phyloP scores from a whole-genome alignment of 2,888 invertebrate species.

The Drosophila tripunctata region DNA sequence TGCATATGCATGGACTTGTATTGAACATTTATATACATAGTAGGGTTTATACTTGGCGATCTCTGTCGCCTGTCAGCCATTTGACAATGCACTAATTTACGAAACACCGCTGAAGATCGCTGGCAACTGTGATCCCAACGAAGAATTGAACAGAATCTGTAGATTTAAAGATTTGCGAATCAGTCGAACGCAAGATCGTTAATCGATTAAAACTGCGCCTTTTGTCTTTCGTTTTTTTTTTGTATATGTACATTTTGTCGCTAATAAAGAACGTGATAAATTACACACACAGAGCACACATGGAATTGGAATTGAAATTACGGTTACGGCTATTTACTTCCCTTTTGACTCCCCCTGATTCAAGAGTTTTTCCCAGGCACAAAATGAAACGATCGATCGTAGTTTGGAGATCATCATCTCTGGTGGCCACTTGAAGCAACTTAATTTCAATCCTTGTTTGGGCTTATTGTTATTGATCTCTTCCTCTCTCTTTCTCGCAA shows the following conservation, averaged over 20 bases:
- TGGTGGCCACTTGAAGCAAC: conserved; percentile 72
- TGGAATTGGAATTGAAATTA: conserved; percentile 57
- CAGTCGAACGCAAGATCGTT: conserved; percentile 43
- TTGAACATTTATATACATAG: conserved; percentile 10
- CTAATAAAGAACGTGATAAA: conserved; percentile 81
- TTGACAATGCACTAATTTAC: conserved; percentile 77
- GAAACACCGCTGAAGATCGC: conserved; percentile 63
- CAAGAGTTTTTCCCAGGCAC: conserved; percentile 2
- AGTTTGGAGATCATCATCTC: conserved; percentile 24
- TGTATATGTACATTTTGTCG: too few species aligned
- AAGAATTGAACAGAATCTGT: background rate
- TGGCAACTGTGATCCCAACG: background rate
- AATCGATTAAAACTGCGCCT: conserved; percentile 78
- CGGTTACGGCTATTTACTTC: background rate
- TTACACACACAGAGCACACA: conserved; percentile 56
- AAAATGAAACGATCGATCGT: conserved; percentile 11
- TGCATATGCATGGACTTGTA: conserved; percentile 22
- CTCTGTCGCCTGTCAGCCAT: conserved; percentile 44
- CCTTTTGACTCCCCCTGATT: background rate
- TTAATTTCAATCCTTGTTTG: conserved; percentile 68
- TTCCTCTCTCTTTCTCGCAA: background rate
- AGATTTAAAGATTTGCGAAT: background rate
- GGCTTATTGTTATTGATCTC: conserved; percentile 66
- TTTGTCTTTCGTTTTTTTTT: conserved; percentile 59
- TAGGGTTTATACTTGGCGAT: conserved; percentile 7